Evolutionary conservation across 2,113 vertebrate genomes (phyloP).

Genomic region (Channa maculata): DNA sequence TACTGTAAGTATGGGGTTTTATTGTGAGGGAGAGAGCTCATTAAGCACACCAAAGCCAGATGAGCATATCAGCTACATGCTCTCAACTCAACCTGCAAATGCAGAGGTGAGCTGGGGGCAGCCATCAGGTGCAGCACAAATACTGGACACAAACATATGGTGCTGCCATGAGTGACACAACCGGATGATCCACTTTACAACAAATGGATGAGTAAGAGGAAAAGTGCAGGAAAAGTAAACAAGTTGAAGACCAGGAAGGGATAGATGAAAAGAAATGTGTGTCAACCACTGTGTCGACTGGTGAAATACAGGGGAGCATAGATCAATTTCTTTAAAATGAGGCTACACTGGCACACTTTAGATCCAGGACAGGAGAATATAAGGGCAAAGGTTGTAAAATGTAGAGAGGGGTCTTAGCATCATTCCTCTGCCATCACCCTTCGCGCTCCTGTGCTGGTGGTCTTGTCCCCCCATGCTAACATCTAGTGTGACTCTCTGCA

Average conservation of each 20-base stretch:
- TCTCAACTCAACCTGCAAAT: constrained; percentile 8
- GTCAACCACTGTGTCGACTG: constrained; percentile 31
- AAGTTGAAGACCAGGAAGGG: neutral
- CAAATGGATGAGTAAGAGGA: neutral
- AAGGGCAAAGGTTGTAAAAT: constrained; percentile 43
- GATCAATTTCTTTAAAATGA: constrained; percentile 55
- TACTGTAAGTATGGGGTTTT: constrained; percentile 24
- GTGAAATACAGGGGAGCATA: constrained; percentile 33
- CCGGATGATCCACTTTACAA: neutral
- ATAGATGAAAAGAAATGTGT: neutral
- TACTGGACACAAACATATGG: constrained; percentile 1
- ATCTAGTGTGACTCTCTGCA: neutral
- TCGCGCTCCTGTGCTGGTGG: neutral
- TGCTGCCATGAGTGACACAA: constrained; percentile 16
- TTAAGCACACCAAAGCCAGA: constrained; percentile 18
- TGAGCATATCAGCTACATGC: constrained; percentile 13
- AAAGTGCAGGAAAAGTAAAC: neutral
- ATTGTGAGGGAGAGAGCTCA: constrained; percentile 6
- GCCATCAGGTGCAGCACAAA: constrained; percentile 1
- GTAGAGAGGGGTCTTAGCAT: constrained; percentile 36
- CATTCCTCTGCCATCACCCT: neutral
- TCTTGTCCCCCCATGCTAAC: neutral
- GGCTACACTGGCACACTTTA: neutral
- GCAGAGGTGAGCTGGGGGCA: neutral
- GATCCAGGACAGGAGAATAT: constrained; percentile 57